phyloP scores from a whole-genome alignment of 1,140 invertebrate genomes.

The Cotesia glomerata region DNA sequence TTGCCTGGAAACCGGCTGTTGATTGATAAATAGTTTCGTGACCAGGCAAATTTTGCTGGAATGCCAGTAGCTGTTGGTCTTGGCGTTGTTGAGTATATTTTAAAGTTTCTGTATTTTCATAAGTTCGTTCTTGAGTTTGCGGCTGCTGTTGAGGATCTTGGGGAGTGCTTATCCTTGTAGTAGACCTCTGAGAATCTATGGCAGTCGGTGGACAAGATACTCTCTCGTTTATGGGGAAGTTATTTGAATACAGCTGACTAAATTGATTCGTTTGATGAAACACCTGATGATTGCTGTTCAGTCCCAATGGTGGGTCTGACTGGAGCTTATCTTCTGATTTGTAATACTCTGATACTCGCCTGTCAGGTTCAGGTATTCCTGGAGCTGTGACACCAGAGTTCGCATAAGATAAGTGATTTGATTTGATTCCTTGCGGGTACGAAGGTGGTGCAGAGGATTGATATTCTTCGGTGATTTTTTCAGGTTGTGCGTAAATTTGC shows the following conservation, averaged over 20 bases:
- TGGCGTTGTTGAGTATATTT: conserved; percentile 46
- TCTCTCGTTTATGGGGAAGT: conserved; percentile 42
- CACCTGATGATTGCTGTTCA: conserved; percentile 51
- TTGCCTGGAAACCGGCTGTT: conserved; percentile 49
- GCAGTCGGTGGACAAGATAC: conserved; percentile 40
- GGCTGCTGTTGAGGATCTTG: conserved; percentile 39
- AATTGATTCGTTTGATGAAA: conserved; percentile 47
- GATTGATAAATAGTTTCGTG: conserved; percentile 53
- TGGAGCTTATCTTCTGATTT: conserved; percentile 52
- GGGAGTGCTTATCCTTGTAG: conserved; percentile 34
- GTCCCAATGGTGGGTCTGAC: conserved; percentile 40
- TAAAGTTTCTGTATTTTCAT: conserved; percentile 36
- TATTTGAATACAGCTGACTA: conserved; percentile 49
- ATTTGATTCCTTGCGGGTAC: conserved; percentile 50
- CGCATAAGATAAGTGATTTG: conserved; percentile 46
- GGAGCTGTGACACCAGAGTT: conserved; percentile 35
- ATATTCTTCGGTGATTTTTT: conserved; percentile 39
- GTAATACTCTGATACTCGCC: conserved; percentile 42
- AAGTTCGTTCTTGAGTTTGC: conserved; percentile 37
- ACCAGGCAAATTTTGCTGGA: conserved; percentile 49
- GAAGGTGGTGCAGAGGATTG: conserved; percentile 26
- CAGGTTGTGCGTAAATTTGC: conserved; percentile 35
- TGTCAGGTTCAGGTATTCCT: conserved; percentile 41
- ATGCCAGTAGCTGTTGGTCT: conserved; percentile 48
- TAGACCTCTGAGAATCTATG: conserved; percentile 37